Evolutionary conservation across 35 echinoderm and acorn worm species (phyloP).

Genomic region (Eucidaris tribuloides): DNA sequence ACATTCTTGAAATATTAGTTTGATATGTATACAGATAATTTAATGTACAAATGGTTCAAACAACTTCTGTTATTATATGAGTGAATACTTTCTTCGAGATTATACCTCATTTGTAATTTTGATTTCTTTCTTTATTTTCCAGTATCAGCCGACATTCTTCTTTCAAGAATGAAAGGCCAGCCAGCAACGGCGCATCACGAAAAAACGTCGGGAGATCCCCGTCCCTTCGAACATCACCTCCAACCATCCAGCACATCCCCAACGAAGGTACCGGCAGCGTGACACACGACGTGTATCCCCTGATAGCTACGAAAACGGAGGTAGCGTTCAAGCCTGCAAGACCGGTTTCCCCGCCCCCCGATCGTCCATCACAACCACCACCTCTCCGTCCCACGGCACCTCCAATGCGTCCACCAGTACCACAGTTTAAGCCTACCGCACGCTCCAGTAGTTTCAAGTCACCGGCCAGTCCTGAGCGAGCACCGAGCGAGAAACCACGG

Average conservation of each 20-base stretch:
- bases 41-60: no score
- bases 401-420: background rate
- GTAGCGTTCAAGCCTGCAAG: slow-evolving; percentile 1
- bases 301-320: background rate
- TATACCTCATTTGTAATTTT: no score
- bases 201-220: background rate
- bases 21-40: no score
- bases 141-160: background rate
- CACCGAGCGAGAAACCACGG: background rate
- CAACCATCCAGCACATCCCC: slow-evolving; percentile 9
- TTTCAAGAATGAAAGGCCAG: background rate
- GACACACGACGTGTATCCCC: background rate
- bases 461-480: background rate
- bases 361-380: background rate
- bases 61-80: no score
- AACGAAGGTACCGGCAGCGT: background rate
- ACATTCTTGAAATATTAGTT: no score
- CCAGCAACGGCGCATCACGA: background rate
- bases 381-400: background rate
- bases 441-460: background rate
- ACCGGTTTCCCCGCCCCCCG: background rate
- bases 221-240: slow-evolving; percentile 1
- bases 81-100: no score
- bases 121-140: background rate
- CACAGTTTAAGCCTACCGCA: background rate